Conservation (phyloP, 2,888 invertebrate species). For the Gymnocheta viridis region DNA sequence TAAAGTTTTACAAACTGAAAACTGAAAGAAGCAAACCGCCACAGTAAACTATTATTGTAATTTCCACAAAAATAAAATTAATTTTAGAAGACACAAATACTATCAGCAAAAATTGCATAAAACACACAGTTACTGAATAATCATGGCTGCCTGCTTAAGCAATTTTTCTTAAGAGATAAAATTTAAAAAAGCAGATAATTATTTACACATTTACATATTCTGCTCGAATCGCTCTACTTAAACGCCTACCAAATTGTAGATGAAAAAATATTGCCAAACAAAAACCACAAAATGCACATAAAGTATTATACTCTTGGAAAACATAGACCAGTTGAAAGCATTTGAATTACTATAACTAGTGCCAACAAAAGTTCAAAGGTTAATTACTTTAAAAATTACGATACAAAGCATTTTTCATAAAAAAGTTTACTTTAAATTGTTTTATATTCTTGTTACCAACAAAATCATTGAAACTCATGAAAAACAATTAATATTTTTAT, state of each 20-base stretch:
- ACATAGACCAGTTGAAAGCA: background rate
- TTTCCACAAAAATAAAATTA: slow-evolving; percentile 7
- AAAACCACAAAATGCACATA: background rate
- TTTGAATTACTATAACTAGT: slow-evolving; percentile 29
- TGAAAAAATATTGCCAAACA: background rate
- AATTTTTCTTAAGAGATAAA: slow-evolving; percentile 27
- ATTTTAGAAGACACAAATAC: slow-evolving; percentile 17
- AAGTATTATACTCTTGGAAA: background rate
- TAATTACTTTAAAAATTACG: slow-evolving; percentile 44
- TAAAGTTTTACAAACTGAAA: slow-evolving; percentile 19
- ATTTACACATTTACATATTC: slow-evolving; percentile 57
- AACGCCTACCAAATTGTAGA: slow-evolving; percentile 57
- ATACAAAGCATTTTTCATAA: background rate
- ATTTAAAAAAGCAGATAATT: slow-evolving; percentile 14
- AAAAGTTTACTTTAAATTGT: background rate
- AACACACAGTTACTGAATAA: slow-evolving; percentile 8
- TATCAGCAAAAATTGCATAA: slow-evolving; percentile 25
- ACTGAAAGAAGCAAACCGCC: background rate
- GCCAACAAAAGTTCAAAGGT: slow-evolving; percentile 58
- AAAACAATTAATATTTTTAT: slow-evolving; percentile 17
- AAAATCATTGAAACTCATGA: slow-evolving; percentile 53
- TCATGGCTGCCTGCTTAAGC: slow-evolving; percentile 33
- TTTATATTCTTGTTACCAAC: background rate
- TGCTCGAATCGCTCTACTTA: slow-evolving; percentile 41
- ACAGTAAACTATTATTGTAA: slow-evolving; percentile 1